Conservation (phyloP, 2,113 vertebrate genomes). For the Micronycteris hirsuta region DNA sequence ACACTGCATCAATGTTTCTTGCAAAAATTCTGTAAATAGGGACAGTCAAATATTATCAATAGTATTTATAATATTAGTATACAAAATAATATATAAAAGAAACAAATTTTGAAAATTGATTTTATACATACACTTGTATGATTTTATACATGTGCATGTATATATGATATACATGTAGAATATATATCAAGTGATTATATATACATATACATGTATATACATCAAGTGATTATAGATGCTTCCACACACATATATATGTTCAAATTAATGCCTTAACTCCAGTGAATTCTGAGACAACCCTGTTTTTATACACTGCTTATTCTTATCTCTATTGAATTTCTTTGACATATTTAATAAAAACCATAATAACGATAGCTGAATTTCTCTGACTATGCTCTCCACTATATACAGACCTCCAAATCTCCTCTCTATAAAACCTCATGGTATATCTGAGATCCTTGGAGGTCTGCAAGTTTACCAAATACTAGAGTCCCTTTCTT, state of each 20-base stretch:
- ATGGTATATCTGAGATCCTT: not conserved
- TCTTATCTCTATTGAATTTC: not conserved
- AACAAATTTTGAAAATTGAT: not conserved
- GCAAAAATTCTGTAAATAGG: not conserved
- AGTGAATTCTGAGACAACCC: not conserved
- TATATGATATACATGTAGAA: not conserved
- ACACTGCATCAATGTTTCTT: not conserved
- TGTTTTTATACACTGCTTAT: not conserved
- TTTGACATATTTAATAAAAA: not conserved
- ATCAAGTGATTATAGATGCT: not conserved
- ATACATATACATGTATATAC: not conserved
- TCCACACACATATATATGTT: not conserved
- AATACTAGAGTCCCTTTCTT: not conserved
- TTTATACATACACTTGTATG: not conserved
- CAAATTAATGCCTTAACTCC: not conserved
- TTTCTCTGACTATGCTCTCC: not conserved
- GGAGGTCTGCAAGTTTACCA: not conserved
- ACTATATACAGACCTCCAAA: rapidly evolving
- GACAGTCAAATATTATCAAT: not conserved
- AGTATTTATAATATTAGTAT: not conserved
- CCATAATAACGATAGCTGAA: not conserved
- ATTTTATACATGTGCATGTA: not conserved
- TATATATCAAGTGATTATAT: not conserved
- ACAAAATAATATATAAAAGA: not conserved
- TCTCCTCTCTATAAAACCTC: not conserved